Conservation (phyloP, 2,888 invertebrate genomes). For the Bugula neritina region DNA sequence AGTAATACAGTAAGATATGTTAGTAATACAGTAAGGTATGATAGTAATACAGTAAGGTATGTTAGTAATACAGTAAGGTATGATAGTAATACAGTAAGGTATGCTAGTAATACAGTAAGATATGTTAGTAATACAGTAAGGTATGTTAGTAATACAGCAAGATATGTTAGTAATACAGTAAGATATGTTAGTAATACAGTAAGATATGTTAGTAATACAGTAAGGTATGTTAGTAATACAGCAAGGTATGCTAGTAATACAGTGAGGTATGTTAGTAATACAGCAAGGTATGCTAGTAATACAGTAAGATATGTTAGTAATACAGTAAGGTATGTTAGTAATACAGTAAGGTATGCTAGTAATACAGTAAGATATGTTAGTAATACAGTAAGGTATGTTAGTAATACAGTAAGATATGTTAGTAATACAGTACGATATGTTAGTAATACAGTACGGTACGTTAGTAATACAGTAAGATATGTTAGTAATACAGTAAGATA, state of each 20-base stretch:
- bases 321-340: constrained; percentile 89
- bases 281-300: neutral
- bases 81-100: constrained; percentile 95
- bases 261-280: neutral
- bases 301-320: neutral
- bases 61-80: too few species aligned
- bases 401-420: neutral
- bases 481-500: constrained; percentile 4
- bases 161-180: neutral
- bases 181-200: neutral
- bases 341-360: constrained; percentile 75
- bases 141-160: neutral
- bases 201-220: constrained; percentile 93
- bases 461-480: constrained; percentile 91
- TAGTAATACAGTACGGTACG: too few species aligned
- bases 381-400: neutral
- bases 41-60: neutral
- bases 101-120: constrained; percentile 13
- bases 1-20: neutral
- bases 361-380: neutral
- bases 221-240: constrained; percentile 60
- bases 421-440: neutral
- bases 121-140: neutral
- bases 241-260: neutral
- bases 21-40: neutral